Evolutionary conservation across 2,888 invertebrate genomes (phyloP).

Genomic region (Euplexia lucipara): DNA sequence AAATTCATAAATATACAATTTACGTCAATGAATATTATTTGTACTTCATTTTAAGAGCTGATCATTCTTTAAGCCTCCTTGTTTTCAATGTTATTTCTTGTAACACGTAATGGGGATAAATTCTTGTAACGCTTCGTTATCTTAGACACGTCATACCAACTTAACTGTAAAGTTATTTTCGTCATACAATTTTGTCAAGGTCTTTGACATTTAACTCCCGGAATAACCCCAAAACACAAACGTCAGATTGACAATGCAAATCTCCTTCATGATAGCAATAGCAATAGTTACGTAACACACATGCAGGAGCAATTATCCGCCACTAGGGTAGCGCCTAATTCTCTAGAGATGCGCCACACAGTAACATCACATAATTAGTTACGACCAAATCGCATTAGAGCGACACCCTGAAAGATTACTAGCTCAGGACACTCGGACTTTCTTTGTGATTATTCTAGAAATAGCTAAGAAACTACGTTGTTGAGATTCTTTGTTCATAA

Average conservation of each 20-base stretch:
- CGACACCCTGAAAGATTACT: conserved; percentile 55
- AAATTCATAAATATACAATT: not conserved
- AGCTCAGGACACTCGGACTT: conserved; percentile 28
- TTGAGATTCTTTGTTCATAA: conserved; percentile 5
- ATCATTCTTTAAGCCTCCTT: not conserved
- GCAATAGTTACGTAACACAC: conserved; percentile 32
- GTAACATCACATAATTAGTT: conserved; percentile 64
- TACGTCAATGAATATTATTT: conserved; percentile 3
- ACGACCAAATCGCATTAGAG: conserved; percentile 66
- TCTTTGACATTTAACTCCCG: not conserved
- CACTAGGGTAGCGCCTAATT: conserved; percentile 56
- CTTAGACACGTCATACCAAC: too few relatives aligned
- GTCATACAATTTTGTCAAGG: not conserved
- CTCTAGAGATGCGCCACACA: conserved; percentile 62
- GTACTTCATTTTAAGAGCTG: not conserved
- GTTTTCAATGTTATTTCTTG: not conserved
- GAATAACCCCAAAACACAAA: not conserved
- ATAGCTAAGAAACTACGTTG: not conserved
- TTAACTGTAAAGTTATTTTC: not conserved
- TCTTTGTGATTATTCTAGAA: conserved; percentile 28
- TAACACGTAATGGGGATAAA: not conserved
- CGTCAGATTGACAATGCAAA: conserved; percentile 16
- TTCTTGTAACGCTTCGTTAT: too few relatives aligned
- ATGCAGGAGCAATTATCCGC: conserved; percentile 49
- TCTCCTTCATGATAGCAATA: conserved; percentile 38